A percentile compares a stretch with the other conserved stretches of the same genome.
phyloP scores from a whole-genome alignment of 2,888 invertebrate species.

The Xestobium rufovillosum region DNA sequence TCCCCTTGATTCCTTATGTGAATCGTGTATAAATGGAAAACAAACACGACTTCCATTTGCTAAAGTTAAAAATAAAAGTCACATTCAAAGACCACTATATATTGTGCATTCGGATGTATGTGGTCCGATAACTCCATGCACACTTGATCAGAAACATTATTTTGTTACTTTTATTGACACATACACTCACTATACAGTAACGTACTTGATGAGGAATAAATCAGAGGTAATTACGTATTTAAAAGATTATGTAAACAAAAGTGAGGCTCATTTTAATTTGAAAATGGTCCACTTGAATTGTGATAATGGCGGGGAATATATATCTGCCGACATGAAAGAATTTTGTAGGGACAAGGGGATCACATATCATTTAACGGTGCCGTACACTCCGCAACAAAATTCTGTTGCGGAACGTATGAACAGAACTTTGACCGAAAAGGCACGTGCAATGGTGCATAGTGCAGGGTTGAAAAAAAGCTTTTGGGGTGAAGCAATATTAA shows the following conservation, averaged over 20 bases:
- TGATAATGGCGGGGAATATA: conserved; percentile 33
- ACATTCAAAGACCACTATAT: too few species aligned
- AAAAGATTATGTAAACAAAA: conserved; percentile 14
- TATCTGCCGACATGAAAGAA: conserved; percentile 30
- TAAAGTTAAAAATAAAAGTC: too few species aligned
- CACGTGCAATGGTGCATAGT: too few species aligned
- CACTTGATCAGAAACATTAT: too few species aligned
- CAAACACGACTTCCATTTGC: conserved; percentile 30
- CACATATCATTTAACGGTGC: too few species aligned
- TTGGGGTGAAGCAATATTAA: conserved; percentile 27
- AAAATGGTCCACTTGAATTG: conserved; percentile 29
- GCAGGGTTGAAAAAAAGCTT: conserved; percentile 17
- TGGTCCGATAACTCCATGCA: too few species aligned
- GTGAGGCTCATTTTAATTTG: conserved; percentile 18
- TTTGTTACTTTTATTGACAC: too few species aligned
- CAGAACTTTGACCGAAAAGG: conserved; percentile 22
- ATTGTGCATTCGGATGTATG: too few species aligned
- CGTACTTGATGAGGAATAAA: conserved; percentile 23
- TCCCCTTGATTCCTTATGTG: conserved; percentile 22
- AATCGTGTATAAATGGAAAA: conserved; percentile 33
- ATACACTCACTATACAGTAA: conserved; percentile 30
- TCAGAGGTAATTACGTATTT: too few species aligned
- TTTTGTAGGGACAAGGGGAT: conserved; percentile 32
- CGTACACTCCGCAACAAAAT: too few species aligned
- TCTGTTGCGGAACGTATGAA: conserved; percentile 38